These are phyloP conservation scores for Chelonus formosanus DNA, from an alignment of 2,888 invertebrate species.

Conservation along the genomic window DNA sequence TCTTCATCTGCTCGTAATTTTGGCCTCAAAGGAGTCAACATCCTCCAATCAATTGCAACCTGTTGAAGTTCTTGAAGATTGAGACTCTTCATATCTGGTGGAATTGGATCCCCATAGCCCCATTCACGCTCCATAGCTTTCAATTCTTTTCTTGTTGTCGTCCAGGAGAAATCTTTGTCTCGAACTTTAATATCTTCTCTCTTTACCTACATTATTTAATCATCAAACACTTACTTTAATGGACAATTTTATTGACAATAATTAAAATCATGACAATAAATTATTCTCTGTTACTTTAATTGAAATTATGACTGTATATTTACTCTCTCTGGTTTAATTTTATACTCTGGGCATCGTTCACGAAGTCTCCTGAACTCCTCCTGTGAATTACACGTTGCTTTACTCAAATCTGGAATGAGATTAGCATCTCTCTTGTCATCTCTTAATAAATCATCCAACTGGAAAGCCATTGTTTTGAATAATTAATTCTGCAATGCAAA, in stretches of 20 bases:
- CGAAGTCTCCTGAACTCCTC: conserved; percentile 85
- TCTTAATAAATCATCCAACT: conserved; percentile 85
- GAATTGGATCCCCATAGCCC: conserved; percentile 81
- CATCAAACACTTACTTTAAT: not conserved
- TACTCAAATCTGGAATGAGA: conserved; percentile 85
- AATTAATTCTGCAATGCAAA: conserved; percentile 45
- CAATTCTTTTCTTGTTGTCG: conserved; percentile 77
- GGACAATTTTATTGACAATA: not conserved
- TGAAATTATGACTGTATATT: not conserved
- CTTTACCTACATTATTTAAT: conserved; percentile 67
- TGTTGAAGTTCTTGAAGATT: conserved; percentile 81
- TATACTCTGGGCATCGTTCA: conserved; percentile 90
- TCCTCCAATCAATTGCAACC: conserved; percentile 91
- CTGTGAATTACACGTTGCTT: conserved; percentile 77
- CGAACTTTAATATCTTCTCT: conserved; percentile 80
- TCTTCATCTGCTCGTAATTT: conserved; percentile 86
- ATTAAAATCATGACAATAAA: too few relatives aligned
- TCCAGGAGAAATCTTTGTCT: conserved; percentile 79
- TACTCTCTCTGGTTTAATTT: conserved; percentile 87
- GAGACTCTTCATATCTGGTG: conserved; percentile 80
- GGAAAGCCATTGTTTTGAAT: conserved; percentile 68
- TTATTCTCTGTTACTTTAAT: too few relatives aligned
- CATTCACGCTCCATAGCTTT: conserved; percentile 71
- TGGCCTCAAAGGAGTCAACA: conserved; percentile 88
- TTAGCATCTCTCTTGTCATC: conserved; percentile 80